Percentiles rank a stretch among this genome's conserved stretches.
Conservation (phyloP, 2,888 invertebrate species). For the Cryptus armator region DNA sequence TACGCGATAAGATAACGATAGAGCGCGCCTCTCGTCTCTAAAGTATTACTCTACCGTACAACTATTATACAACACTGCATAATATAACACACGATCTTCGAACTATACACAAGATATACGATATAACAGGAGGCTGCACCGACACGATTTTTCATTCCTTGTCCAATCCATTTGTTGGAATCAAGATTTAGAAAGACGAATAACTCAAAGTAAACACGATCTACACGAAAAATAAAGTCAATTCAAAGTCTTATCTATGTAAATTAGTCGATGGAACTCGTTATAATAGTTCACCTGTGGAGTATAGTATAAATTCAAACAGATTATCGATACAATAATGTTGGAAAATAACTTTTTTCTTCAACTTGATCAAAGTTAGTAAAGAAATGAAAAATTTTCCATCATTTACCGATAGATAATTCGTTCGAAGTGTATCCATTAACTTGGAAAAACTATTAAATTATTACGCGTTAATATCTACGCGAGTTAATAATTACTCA, state of each 20-base stretch:
- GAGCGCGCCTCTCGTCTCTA: conserved; percentile 47
- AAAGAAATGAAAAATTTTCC: too few relatives aligned
- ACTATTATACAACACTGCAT: conserved; percentile 10
- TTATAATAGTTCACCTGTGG: too few relatives aligned
- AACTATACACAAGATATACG: conserved; percentile 24
- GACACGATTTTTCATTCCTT: conserved; percentile 48
- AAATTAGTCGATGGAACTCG: neutral
- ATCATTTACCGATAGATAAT: too few relatives aligned
- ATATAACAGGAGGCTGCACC: conserved; percentile 29
- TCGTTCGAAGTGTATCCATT: too few relatives aligned
- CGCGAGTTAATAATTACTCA: neutral
- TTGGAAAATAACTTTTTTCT: too few relatives aligned
- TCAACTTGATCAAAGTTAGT: too few relatives aligned
- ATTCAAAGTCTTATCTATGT: neutral
- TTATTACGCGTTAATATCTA: too few relatives aligned
- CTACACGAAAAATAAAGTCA: neutral
- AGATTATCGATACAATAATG: too few relatives aligned
- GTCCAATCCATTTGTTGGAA: conserved; percentile 41
- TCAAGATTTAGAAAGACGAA: conserved; percentile 36
- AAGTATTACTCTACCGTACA: conserved; percentile 43
- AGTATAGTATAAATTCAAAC: too few relatives aligned
- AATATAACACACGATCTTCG: conserved; percentile 4
- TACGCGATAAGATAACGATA: conserved; percentile 77
- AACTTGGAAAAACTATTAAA: too few relatives aligned
- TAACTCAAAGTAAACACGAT: neutral